Evolutionary conservation across 2,888 invertebrate genomes (phyloP).

Genomic region (Heliconius ethilla): DNA sequence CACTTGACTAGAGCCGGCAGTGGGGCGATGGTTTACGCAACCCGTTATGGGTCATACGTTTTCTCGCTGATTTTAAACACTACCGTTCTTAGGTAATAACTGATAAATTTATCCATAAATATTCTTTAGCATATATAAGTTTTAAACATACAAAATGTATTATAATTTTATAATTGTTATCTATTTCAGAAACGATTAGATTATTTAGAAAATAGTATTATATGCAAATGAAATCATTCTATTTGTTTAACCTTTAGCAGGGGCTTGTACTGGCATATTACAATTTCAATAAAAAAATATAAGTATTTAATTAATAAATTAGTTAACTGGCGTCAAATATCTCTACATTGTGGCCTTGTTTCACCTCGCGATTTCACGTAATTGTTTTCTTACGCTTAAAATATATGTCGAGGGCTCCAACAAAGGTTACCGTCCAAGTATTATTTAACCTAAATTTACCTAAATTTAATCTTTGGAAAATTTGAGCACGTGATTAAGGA

Average conservation of each 20-base stretch:
- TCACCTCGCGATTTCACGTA: slow-evolving; percentile 77
- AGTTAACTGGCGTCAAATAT: slow-evolving; percentile 65
- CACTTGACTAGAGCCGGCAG: slow-evolving; percentile 75
- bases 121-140: neutral
- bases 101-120: slow-evolving; percentile 2
- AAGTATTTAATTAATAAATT: slow-evolving; percentile 47
- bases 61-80: slow-evolving; percentile 55
- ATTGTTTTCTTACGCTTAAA: slow-evolving; percentile 76
- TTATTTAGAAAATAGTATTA: neutral
- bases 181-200: neutral
- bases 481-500: slow-evolving; percentile 6
- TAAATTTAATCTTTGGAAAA: slow-evolving; percentile 25
- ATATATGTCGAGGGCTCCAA: slow-evolving; percentile 80
- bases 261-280: neutral
- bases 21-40: slow-evolving; percentile 74
- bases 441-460: slow-evolving; percentile 35
- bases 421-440: slow-evolving; percentile 66
- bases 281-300: neutral
- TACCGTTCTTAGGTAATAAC: slow-evolving; percentile 23
- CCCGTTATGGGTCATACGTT: slow-evolving; percentile 68
- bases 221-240: neutral
- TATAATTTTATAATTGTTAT: neutral
- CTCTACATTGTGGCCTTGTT: slow-evolving; percentile 69
- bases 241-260: neutral
- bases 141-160: neutral